Evolutionary conservation across 2,888 invertebrate species (phyloP).

Genomic region (Leptinotarsa tumamoca): DNA sequence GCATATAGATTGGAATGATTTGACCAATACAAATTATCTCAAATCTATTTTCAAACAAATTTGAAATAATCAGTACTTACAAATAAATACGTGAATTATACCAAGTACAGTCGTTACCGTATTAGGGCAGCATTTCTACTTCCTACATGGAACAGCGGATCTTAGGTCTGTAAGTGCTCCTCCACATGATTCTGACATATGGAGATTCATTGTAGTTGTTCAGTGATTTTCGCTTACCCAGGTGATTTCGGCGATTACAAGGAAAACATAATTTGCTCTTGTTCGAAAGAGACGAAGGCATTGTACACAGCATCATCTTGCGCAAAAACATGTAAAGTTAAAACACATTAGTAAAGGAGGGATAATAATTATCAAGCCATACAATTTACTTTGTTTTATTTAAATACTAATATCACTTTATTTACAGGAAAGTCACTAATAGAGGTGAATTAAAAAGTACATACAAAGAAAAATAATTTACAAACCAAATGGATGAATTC

Average conservation of each 20-base stretch:
- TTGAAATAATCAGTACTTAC: constrained; percentile 44
- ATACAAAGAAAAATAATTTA: constrained; percentile 55
- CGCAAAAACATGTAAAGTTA: constrained; percentile 61
- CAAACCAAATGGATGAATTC: constrained; percentile 61
- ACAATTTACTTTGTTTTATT: constrained; percentile 50
- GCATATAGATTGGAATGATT: constrained; percentile 34
- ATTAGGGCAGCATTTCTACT: constrained; percentile 35
- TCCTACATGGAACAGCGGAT: constrained; percentile 32
- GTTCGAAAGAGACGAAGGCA: constrained; percentile 40
- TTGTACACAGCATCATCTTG: constrained; percentile 48
- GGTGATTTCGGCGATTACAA: constrained; percentile 38
- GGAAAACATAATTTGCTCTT: constrained; percentile 42
- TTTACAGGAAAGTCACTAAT: constrained; percentile 43
- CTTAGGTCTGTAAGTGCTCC: constrained; percentile 17
- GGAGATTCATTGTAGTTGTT: constrained; percentile 32
- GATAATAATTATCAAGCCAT: constrained; percentile 40
- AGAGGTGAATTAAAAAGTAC: constrained; percentile 32
- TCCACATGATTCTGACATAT: constrained; percentile 40
- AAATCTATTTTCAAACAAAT: constrained; percentile 34
- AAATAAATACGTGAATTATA: constrained; percentile 28
- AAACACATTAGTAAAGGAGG: constrained; percentile 58
- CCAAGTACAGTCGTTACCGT: constrained; percentile 35
- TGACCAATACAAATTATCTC: constrained; percentile 38
- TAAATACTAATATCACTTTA: constrained; percentile 50
- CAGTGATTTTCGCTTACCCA: constrained; percentile 36